Percentiles rank a stretch among this genome's conserved stretches.
These are phyloP conservation scores for Thymelicus lineola DNA, from an alignment of 2,888 invertebrate genomes.

Conservation along the genomic window DNA sequence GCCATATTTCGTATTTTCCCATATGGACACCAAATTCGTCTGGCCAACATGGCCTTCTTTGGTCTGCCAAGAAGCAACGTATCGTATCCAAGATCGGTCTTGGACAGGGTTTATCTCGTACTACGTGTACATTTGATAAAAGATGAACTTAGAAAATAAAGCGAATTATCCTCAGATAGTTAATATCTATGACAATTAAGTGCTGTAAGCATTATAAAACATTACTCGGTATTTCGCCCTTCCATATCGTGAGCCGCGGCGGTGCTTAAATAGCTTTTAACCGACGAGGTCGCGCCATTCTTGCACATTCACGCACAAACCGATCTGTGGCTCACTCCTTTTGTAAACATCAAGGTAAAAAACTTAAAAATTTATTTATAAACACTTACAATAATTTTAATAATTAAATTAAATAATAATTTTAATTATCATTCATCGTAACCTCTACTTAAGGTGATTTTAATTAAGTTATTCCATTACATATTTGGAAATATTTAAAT, in stretches of 20 bases:
- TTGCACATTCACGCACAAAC: conserved; percentile 53
- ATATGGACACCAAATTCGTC: too few species aligned
- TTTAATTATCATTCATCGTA: neutral
- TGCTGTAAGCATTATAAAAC: conserved; percentile 28
- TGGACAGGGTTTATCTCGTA: too few species aligned
- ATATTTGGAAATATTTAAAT: neutral
- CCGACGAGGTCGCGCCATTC: conserved; percentile 57
- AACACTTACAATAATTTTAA: neutral
- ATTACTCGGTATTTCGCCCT: conserved; percentile 65
- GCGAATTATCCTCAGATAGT: neutral
- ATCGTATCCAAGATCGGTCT: too few species aligned
- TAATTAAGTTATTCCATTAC: neutral
- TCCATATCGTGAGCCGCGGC: conserved; percentile 54
- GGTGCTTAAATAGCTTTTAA: conserved; percentile 60
- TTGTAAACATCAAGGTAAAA: conserved; percentile 47
- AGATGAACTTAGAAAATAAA: neutral
- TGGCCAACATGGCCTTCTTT: too few species aligned
- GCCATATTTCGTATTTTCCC: too few species aligned
- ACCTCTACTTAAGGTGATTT: neutral
- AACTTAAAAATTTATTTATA: neutral
- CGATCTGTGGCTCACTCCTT: conserved; percentile 47
- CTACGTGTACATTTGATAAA: neutral
- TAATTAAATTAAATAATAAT: neutral
- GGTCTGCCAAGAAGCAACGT: too few species aligned
- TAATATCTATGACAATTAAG: conserved; percentile 20